Evolutionary conservation across 1,140 invertebrate species (phyloP), one percentile per base, ranked within the genome.

Genomic region (Hypothenemus hampei): DNA sequence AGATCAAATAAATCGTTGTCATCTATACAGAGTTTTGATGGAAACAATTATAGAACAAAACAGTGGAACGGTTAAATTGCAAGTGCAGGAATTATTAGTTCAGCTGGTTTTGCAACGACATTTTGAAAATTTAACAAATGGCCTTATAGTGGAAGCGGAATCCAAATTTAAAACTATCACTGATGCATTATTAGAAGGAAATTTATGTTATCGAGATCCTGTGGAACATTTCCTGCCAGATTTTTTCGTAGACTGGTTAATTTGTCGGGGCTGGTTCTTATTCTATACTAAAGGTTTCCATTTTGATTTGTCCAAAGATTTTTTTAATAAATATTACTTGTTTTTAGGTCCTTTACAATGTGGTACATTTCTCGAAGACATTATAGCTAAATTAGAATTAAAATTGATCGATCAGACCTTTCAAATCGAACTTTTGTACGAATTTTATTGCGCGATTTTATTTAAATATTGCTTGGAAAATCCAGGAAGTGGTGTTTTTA

Each of bases 251-350:
- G 79, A 81, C 57, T 74, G 73, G 61, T 65, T 81, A 13, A 69
- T 74, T 40, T 81, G 79, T 48, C 73, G 80, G 37, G 69, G 70
- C n/a, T 80, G 77, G 63, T 71, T 79, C 46, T 45, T 78, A 2
- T 76, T 69, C 31, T 59, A 78, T 4, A 67, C 67, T 31, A 58
- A 73, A 31, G 65, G 69, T 20, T 41, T 41, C 39, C 8, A 20
- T 41, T 13, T 21, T 3, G 10, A 31, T 3, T 31, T 3, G 26
- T n/a, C n/a, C 10, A 31, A 8, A 11, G 13, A 1, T 13, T 31
- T 31, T 8, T 31, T 31, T 31, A 31, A 8, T 31, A 2, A 31
- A 3, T 31, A 1, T 31, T 31, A 11, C 13, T 31, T 3, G 10
- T 31, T 13, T 3, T 31, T 26, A 53, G 52, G 55, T 4, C 41